Evolutionary conservation across 2,113 vertebrate species (phyloP).

Genomic region (Columba janthina): DNA sequence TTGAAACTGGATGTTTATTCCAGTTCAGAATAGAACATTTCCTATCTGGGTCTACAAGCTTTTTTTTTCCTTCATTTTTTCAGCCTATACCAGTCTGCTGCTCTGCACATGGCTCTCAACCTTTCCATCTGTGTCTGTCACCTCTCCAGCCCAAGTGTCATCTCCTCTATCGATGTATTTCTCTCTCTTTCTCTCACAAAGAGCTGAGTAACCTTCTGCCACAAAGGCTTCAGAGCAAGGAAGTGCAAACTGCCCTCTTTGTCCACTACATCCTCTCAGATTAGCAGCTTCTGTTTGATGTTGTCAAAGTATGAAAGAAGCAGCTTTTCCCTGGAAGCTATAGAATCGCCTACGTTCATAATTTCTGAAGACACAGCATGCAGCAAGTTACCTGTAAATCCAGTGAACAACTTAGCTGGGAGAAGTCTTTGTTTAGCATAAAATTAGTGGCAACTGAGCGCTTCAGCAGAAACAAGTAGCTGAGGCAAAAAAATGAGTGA

Average conservation of each 20-base stretch:
- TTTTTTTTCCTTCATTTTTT: not conserved
- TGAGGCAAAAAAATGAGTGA: not conserved
- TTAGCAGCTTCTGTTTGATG: not conserved
- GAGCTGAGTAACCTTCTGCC: not conserved
- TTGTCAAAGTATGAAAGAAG: not conserved
- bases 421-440: not conserved
- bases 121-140: not conserved
- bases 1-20: not conserved
- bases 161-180: not conserved
- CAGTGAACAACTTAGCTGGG: not conserved
- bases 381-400: not conserved
- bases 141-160: not conserved
- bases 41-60: not conserved
- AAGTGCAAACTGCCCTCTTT: not conserved
- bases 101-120: not conserved
- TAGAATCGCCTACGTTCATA: not conserved
- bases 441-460: not conserved
- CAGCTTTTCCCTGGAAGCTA: not conserved
- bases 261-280: not conserved
- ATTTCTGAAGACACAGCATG: not conserved
- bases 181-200: not conserved
- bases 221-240: not conserved
- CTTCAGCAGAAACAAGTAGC: not conserved
- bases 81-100: not conserved
- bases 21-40: not conserved